These are phyloP conservation scores for Cyclopterus lumpus DNA, from an alignment of 2,797 vertebrate species.

Conservation along the genomic window DNA sequence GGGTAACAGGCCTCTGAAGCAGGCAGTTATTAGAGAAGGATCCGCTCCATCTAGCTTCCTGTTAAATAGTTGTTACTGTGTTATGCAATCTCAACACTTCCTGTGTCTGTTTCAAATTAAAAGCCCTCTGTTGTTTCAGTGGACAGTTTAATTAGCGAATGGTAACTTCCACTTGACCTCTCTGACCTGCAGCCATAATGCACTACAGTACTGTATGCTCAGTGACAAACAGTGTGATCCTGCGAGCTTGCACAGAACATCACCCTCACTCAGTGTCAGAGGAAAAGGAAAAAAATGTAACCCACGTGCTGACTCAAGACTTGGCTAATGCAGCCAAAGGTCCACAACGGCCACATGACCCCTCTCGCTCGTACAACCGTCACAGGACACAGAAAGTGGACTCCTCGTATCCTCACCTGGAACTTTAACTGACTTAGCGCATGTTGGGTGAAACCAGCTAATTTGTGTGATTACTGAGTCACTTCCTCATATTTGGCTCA, in stretches of 20 bases:
- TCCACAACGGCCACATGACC: not conserved
- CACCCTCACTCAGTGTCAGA: not conserved
- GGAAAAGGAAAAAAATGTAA: not conserved
- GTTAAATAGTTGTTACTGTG: not conserved
- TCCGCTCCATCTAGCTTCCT: not conserved
- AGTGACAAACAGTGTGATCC: conserved; percentile 7
- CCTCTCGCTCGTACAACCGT: not conserved
- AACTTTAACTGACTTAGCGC: conserved; percentile 37
- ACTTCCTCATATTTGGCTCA: conserved; percentile 10
- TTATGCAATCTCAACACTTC: not conserved
- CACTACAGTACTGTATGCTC: not conserved
- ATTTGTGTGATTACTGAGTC: not conserved
- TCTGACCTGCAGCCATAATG: not conserved
- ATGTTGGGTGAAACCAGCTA: conserved; percentile 28
- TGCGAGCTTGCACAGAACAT: conserved; percentile 15
- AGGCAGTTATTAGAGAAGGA: not conserved
- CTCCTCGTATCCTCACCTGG: conserved; percentile 43
- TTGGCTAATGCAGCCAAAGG: conserved; percentile 23
- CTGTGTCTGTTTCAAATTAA: conserved; percentile 10
- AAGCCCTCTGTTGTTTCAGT: not conserved
- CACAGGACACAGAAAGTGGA: conserved; percentile 30
- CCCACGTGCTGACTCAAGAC: conserved; percentile 51
- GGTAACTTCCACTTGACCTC: not conserved
- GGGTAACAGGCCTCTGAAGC: not conserved
- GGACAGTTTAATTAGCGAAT: not conserved